These are phyloP conservation scores for Miniopterus natalensis DNA, from an alignment of 2,113 vertebrate genomes.

Conservation along the genomic window DNA sequence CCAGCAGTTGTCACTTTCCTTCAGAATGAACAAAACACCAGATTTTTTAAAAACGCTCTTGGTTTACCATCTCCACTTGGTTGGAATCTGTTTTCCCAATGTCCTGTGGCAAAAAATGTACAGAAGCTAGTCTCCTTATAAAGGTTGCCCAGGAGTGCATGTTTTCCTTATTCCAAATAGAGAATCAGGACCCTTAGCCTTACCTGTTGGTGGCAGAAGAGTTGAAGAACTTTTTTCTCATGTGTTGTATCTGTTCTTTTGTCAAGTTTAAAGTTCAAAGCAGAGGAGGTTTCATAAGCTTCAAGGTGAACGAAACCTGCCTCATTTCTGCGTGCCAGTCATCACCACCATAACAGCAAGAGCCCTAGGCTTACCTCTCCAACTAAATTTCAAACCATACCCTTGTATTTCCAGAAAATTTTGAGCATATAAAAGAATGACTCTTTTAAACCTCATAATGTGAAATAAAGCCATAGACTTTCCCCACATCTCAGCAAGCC, in stretches of 20 bases:
- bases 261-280: slow-evolving; percentile 66
- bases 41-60: neutral
- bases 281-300: neutral
- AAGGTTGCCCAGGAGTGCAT: slow-evolving; percentile 32
- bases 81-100: slow-evolving; percentile 49
- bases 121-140: slow-evolving; percentile 17
- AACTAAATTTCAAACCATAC: slow-evolving; percentile 57
- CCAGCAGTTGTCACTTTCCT: slow-evolving; percentile 78
- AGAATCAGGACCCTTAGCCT: slow-evolving; percentile 42
- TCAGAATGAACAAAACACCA: slow-evolving; percentile 72
- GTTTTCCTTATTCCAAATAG: slow-evolving; percentile 53
- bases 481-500: neutral
- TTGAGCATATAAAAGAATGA: slow-evolving; percentile 54
- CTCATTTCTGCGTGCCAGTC: slow-evolving; percentile 35
- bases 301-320: neutral
- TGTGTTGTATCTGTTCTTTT: slow-evolving; percentile 52
- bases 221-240: slow-evolving; percentile 50
- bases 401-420: slow-evolving; percentile 60
- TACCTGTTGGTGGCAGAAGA: slow-evolving; percentile 57
- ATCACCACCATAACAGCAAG: neutral
- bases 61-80: neutral
- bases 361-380: neutral
- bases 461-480: neutral
- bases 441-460: slow-evolving; percentile 55
- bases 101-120: neutral